A percentile compares a stretch with the other conserved stretches of the same genome.
phyloP scores from a whole-genome alignment of 2,888 invertebrate species.

The Athalia cordata region DNA sequence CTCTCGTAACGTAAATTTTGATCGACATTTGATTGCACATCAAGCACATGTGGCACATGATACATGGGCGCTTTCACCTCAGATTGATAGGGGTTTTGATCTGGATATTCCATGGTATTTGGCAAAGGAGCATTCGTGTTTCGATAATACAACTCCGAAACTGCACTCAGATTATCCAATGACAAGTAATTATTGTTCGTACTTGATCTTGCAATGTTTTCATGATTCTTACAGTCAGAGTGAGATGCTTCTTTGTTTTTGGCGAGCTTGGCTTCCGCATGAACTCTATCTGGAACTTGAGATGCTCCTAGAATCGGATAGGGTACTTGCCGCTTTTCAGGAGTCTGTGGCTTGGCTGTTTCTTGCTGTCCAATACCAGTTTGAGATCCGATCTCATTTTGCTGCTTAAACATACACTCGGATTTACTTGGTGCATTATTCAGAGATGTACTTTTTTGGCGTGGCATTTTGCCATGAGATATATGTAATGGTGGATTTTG shows the following conservation, averaged over 20 bases:
- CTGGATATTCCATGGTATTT: not conserved
- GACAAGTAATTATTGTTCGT: not conserved
- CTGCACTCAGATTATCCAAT: not conserved
- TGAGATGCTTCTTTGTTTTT: no score
- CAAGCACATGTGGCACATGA: no score
- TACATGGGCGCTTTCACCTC: no score
- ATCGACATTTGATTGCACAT: no score
- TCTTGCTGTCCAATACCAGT: not conserved
- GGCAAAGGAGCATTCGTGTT: not conserved
- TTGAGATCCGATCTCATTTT: not conserved
- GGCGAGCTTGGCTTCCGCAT: no score
- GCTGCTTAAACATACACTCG: no score
- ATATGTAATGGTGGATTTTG: not conserved
- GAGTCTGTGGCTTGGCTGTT: not conserved
- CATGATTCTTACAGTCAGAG: not conserved
- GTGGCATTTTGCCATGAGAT: not conserved
- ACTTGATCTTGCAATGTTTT: not conserved
- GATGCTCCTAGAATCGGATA: conserved; percentile 21
- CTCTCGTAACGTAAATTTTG: no score
- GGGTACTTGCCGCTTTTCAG: not conserved
- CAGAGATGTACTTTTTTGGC: not conserved
- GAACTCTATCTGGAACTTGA: not conserved
- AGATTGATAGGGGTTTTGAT: no score
- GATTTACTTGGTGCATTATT: not conserved
- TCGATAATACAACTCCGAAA: not conserved